phyloP scores from a whole-genome alignment of 2,113 vertebrate species.

The Girardinichthys multiradiatus region DNA sequence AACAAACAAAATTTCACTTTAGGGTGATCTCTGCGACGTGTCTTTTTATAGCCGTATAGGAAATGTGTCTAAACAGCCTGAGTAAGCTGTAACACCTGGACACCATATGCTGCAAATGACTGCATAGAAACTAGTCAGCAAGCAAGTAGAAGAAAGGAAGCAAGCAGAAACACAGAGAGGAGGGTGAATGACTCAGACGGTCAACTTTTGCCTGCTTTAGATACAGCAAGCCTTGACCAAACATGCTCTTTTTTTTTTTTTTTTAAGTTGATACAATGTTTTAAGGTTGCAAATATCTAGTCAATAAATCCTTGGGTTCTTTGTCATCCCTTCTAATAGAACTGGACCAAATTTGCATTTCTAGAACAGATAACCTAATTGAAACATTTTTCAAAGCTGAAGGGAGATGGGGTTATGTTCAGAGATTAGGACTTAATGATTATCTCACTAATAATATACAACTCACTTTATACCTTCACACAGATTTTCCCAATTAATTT shows the following conservation, averaged over 20 bases:
- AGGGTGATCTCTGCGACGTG: background rate
- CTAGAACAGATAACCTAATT: no score
- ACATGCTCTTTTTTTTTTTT: background rate
- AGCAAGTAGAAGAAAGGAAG: background rate
- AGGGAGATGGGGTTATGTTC: background rate
- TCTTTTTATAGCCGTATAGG: constrained; percentile 4
- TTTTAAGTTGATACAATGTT: background rate
- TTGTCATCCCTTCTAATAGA: background rate
- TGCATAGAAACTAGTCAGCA: background rate
- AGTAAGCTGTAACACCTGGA: constrained; percentile 16
- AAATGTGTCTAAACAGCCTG: constrained; percentile 7
- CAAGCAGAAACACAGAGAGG: background rate
- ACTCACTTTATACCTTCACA: no score
- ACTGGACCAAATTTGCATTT: background rate
- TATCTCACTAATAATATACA: background rate
- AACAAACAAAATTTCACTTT: constrained; percentile 2
- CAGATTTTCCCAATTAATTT: background rate
- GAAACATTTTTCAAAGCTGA: no score
- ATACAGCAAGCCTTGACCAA: constrained; percentile 6
- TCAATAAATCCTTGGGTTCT: background rate
- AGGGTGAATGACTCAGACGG: background rate
- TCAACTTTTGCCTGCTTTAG: background rate
- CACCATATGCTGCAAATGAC: constrained; percentile 4
- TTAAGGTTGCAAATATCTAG: background rate
- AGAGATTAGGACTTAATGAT: background rate